Conservation (phyloP, 35 echinoderm and acorn worm genomes). For the Heliocidaris erythrogramma region DNA sequence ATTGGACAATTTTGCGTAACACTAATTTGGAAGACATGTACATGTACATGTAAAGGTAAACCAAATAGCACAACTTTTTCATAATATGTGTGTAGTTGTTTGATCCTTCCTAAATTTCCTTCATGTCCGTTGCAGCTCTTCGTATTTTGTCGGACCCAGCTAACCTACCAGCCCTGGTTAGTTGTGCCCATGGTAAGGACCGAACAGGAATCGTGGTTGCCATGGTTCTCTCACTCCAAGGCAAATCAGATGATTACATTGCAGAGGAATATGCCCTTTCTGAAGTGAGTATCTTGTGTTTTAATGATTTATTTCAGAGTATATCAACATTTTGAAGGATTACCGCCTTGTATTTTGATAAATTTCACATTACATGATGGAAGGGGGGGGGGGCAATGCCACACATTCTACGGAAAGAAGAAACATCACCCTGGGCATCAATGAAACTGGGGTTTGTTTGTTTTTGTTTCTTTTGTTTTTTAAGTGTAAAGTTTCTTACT, state of each 20-base stretch:
- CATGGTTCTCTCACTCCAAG: conserved; percentile 62
- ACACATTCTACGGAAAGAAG: too few species aligned
- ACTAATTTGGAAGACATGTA: background rate
- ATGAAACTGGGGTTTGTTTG: too few species aligned
- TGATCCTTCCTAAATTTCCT: background rate
- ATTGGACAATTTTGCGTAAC: too few species aligned
- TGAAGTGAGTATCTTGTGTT: conserved; percentile 51
- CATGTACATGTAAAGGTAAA: background rate
- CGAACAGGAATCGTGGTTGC: conserved; percentile 76
- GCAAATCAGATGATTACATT: conserved; percentile 78
- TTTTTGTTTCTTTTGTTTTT: too few species aligned
- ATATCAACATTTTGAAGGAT: too few species aligned
- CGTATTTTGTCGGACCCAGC: conserved; percentile 61
- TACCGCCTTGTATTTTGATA: too few species aligned
- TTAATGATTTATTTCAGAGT: too few species aligned
- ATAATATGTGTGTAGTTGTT: conserved; percentile 45
- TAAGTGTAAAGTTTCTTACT: too few species aligned
- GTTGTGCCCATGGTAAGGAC: conserved; percentile 89
- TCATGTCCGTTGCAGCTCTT: conserved; percentile 50
- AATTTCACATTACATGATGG: too few species aligned
- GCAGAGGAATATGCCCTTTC: conserved; percentile 79
- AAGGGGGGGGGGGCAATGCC: too few species aligned
- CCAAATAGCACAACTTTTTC: background rate
- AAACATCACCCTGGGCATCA: too few species aligned
- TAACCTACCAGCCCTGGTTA: conserved; percentile 75